A percentile compares a stretch with the other conserved stretches of the same genome.
Conservation (phyloP, 64 coral and sea anemone genomes). For the Pocillopora verrucosa region DNA sequence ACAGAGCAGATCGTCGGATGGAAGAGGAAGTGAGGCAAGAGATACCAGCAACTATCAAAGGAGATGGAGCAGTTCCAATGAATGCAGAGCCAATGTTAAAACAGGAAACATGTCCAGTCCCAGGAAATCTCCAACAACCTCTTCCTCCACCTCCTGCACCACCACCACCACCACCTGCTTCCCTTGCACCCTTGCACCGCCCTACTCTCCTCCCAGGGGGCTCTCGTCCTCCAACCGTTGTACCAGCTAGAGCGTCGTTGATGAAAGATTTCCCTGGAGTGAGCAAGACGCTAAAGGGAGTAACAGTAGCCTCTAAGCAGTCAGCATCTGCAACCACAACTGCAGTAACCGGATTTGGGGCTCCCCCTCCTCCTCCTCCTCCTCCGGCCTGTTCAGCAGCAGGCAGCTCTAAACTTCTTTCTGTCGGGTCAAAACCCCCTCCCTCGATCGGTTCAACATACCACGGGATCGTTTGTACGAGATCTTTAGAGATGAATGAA, state of each 20-base stretch:
- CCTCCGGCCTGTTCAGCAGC: background rate
- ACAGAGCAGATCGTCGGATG: too few relatives aligned
- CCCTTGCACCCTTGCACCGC: background rate
- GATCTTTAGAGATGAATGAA: background rate
- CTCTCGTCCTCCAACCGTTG: background rate
- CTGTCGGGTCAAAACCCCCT: background rate
- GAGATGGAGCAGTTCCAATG: background rate
- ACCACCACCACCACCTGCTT: background rate
- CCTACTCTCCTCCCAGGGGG: background rate
- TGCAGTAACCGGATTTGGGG: too few relatives aligned
- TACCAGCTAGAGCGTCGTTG: too few relatives aligned
- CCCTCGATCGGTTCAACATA: background rate
- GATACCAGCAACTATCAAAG: too few relatives aligned
- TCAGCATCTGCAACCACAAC: too few relatives aligned
- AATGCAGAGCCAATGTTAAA: too few relatives aligned
- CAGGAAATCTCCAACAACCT: background rate
- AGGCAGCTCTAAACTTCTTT: background rate
- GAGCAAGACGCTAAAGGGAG: too few relatives aligned
- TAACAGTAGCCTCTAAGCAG: too few relatives aligned
- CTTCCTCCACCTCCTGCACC: background rate
- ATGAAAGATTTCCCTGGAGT: too few relatives aligned
- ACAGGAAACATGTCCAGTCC: background rate
- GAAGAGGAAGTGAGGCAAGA: too few relatives aligned
- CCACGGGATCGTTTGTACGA: background rate
- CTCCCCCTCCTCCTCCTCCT: background rate